A percentile compares a stretch with the other conserved stretches of the same genome.
Evolutionary conservation across 2,797 vertebrate species (phyloP).

Genomic region (Onychomys arenicola): DNA sequence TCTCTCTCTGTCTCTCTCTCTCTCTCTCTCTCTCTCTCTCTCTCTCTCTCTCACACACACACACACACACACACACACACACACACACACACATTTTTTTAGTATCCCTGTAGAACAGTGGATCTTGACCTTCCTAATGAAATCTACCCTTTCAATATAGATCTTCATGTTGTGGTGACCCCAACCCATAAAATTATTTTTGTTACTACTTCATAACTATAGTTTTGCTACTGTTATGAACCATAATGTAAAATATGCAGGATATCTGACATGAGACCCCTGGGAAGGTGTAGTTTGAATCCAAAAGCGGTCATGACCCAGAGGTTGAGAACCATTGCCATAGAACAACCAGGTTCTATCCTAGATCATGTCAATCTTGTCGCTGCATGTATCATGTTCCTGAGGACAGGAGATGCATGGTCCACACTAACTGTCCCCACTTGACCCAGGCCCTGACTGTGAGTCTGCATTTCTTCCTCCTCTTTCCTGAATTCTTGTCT

Average conservation of each 20-base stretch:
- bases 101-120: neutral
- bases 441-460: neutral
- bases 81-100: neutral
- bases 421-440: neutral
- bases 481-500: neutral
- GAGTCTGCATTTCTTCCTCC: neutral
- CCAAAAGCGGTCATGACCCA: neutral
- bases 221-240: neutral
- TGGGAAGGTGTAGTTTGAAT: neutral
- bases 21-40: neutral
- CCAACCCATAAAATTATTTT: neutral
- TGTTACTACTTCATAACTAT: neutral
- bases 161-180: neutral
- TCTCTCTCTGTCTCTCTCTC: neutral
- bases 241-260: neutral
- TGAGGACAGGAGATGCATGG: neutral
- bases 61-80: neutral
- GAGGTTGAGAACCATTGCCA: neutral
- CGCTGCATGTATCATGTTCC: neutral
- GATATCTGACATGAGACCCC: neutral
- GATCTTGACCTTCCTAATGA: neutral
- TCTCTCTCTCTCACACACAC: neutral
- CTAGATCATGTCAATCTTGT: neutral
- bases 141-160: neutral
- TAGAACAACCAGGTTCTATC: neutral